Base-by-base conservation (phyloP, 2,113 vertebrate species). In the Lota lota region DNA sequence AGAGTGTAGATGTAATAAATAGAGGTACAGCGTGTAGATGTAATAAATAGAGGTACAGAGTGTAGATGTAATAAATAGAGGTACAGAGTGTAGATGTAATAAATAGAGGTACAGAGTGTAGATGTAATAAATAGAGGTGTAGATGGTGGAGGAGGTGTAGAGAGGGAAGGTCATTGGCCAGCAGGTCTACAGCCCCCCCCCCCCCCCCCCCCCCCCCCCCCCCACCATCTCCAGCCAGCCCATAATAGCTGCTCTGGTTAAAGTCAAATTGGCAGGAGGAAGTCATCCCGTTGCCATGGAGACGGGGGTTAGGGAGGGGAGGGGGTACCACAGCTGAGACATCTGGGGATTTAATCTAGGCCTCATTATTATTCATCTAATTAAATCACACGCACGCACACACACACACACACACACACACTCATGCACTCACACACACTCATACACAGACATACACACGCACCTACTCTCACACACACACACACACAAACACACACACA, bases 281-380 rank as follows among this genome's bases (percentile, higher is more conserved):
- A 92, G 90, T 93, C 90, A 90, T 89, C 84, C 81, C 51, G 89
- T 93, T 93, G 86, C 92, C 87, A 91, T 93, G 82, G 91, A 75
- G 88, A 90, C 90, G 82, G 89, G 93, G 89, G 93, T 88, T 87
- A 60, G 58, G 58, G 58, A 14, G 87, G 81, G 84, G 84, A 83
- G 83, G 86, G 82, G 82, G 81, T 81, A 86, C 89, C 88, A 86
- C 89, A 91, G 89, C 87, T 84, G 87, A 92, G 91, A 93, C 90
- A 91, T 92, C 88, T 91, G 88, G 92, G 91, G 90, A 92, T 93
- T 92, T 93, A 92, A 93, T 93, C 91, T 93, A 89, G 91, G 90
- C 83, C 91, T 93, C 88, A 89, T 92, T 93, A 91, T 91, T 90
- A 93, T 93, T 92, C 90, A 92, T 92, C 90, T 93, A 93, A 93